phyloP scores from a whole-genome alignment of 2,888 invertebrate genomes.

The Drosophila lacicola region DNA sequence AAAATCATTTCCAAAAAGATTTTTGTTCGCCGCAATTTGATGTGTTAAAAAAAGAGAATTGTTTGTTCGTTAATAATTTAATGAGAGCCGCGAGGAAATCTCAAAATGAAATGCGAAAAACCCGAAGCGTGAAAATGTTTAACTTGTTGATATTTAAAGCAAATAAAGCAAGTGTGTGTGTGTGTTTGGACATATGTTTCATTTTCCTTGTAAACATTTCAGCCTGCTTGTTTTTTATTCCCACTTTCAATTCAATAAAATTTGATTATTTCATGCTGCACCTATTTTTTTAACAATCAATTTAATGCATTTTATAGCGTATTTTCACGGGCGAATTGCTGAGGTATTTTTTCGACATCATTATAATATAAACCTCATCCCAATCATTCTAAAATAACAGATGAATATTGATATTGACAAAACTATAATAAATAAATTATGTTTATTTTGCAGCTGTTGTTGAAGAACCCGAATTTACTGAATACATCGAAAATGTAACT shows the following conservation, averaged over 20 bases:
- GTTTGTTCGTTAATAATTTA: slow-evolving; percentile 56
- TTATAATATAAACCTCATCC: background rate
- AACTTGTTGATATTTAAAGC: slow-evolving; percentile 65
- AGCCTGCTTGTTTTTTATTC: slow-evolving; percentile 12
- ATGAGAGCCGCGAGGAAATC: slow-evolving; percentile 38
- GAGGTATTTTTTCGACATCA: background rate
- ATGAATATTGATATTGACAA: background rate
- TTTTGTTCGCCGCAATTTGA: slow-evolving; percentile 36
- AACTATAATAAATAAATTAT: slow-evolving; percentile 4
- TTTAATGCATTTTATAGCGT: slow-evolving; percentile 45
- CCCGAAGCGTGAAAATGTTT: slow-evolving; percentile 30
- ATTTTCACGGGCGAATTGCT: slow-evolving; percentile 4
- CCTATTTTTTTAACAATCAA: slow-evolving; percentile 38
- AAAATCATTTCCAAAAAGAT: slow-evolving; percentile 35
- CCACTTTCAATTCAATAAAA: slow-evolving; percentile 35
- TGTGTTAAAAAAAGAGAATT: slow-evolving; percentile 29
- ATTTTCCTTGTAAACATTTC: slow-evolving; percentile 35
- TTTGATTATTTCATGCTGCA: slow-evolving; percentile 26
- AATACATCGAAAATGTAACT: slow-evolving; percentile 95
- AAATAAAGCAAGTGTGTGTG: slow-evolving; percentile 40
- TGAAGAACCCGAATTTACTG: slow-evolving; percentile 95
- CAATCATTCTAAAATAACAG: background rate
- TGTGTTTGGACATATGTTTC: slow-evolving; percentile 31
- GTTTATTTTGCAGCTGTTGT: slow-evolving; percentile 88
- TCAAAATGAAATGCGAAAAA: slow-evolving; percentile 13